Conservation (phyloP, 2,113 vertebrate genomes). For the Corythaixoides concolor region DNA sequence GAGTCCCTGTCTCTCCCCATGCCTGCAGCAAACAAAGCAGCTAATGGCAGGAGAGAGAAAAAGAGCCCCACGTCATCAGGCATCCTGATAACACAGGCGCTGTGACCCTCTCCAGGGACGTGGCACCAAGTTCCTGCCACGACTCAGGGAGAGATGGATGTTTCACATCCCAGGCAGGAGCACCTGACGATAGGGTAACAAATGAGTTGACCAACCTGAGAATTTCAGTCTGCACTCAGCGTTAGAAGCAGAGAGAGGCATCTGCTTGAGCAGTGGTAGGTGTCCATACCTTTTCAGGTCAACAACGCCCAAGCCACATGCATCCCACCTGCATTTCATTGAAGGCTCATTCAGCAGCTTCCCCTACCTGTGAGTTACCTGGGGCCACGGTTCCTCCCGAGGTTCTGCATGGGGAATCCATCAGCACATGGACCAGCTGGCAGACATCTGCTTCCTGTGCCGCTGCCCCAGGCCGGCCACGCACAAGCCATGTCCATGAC, state of each 20-base stretch:
- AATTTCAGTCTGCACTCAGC: background rate
- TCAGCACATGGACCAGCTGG: background rate
- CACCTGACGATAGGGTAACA: background rate
- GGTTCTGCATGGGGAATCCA: background rate
- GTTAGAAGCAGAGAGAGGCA: background rate
- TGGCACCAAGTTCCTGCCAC: background rate
- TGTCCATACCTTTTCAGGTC: background rate
- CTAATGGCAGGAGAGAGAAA: background rate
- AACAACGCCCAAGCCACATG: background rate
- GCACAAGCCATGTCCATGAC: background rate
- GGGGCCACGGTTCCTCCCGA: background rate
- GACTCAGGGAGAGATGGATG: background rate
- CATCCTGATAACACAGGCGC: background rate
- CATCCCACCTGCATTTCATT: background rate
- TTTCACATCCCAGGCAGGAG: background rate
- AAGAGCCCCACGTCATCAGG: background rate
- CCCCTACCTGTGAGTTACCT: background rate
- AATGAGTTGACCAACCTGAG: background rate
- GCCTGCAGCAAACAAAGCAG: background rate
- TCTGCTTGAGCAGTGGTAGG: background rate
- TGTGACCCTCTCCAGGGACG: background rate
- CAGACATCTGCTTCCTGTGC: background rate
- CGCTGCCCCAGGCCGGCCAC: fast-evolving
- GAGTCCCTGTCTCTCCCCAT: background rate
- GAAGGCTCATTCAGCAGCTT: background rate